Evolutionary conservation across 1,140 invertebrate species (phyloP).

Genomic region (Stenopsyche tienmushanensis): DNA sequence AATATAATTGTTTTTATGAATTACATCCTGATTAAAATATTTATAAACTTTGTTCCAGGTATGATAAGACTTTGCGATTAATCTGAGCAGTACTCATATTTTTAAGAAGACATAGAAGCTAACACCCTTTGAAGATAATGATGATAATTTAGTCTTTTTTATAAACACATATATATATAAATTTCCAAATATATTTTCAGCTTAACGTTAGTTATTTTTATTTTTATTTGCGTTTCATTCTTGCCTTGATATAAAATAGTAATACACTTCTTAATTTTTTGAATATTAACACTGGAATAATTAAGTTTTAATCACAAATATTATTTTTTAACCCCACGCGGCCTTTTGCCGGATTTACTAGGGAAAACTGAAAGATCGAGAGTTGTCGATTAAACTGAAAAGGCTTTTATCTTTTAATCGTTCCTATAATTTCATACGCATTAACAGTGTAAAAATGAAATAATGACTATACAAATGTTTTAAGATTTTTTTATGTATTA

Average conservation of each 20-base stretch:
- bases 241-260: conserved; percentile 9
- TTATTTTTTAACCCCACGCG: no score
- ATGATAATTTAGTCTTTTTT: background rate
- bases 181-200: background rate
- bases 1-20: conserved; percentile 2
- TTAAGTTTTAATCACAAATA: no score
- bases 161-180: background rate
- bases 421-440: conserved; percentile 17
- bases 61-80: conserved; percentile 14
- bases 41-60: no score
- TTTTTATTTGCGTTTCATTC: conserved; percentile 4
- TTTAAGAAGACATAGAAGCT: background rate
- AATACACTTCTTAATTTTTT: background rate
- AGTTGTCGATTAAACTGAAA: no score
- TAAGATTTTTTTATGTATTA: background rate
- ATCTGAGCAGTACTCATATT: background rate
- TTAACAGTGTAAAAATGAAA: conserved; percentile 17
- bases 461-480: no score
- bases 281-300: conserved; percentile 20
- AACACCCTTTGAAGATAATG: background rate
- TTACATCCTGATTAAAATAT: no score
- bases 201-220: conserved; percentile 2
- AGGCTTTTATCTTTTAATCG: conserved; percentile 17
- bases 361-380: no score
- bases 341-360: no score